Conservation (phyloP, 2,113 vertebrate species). For the Azemiops feae region DNA sequence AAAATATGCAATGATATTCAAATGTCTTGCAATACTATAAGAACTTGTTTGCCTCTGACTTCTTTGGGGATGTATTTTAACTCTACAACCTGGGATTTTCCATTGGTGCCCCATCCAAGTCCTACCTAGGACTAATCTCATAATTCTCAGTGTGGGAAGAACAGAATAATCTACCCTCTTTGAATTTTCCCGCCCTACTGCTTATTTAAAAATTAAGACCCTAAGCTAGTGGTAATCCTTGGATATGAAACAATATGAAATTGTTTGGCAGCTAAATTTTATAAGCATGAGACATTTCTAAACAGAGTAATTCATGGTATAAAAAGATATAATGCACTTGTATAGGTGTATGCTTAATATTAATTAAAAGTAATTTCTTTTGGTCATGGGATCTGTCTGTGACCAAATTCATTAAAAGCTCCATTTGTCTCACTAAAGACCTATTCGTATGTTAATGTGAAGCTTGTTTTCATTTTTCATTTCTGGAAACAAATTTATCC, state of each 20-base stretch:
- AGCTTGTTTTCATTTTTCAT: conserved; percentile 4
- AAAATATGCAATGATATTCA: background rate
- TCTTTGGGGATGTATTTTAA: background rate
- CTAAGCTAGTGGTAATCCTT: background rate
- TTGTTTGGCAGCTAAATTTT: background rate
- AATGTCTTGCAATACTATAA: background rate
- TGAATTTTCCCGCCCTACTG: background rate
- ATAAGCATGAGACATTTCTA: background rate
- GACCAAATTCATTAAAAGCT: conserved; percentile 5
- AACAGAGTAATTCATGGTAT: background rate
- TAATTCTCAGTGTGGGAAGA: background rate
- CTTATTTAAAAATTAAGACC: background rate
- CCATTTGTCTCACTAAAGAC: background rate
- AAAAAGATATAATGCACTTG: background rate
- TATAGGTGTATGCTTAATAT: background rate
- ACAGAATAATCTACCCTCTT: background rate
- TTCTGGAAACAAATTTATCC: background rate
- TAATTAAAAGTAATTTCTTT: conserved; percentile 1
- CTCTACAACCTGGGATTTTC: background rate
- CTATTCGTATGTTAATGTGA: conserved; percentile 9
- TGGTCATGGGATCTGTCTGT: background rate
- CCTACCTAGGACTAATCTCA: background rate
- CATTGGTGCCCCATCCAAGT: background rate
- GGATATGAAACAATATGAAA: background rate
- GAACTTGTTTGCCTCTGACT: background rate